A percentile compares a stretch with the other conserved stretches of the same genome.
Conservation (phyloP, 2,113 vertebrate species). For the Hippocampus abdominalis region DNA sequence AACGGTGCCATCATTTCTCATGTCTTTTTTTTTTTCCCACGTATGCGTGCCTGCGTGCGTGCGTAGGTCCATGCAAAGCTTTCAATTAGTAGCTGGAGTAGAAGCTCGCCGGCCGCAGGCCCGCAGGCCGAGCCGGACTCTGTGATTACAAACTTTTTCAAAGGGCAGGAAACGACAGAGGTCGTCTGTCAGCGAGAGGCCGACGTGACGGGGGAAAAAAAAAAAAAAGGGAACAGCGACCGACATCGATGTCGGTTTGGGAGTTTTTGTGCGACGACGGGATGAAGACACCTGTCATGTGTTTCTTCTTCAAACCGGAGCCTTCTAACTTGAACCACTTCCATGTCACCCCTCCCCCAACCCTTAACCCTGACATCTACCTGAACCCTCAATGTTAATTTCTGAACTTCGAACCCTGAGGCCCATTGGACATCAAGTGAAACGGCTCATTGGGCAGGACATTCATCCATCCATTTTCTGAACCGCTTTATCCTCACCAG, state of each 20-base stretch:
- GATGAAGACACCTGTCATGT: background rate
- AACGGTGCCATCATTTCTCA: background rate
- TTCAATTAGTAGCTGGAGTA: background rate
- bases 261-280: background rate
- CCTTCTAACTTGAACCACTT: background rate
- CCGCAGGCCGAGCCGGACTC: conserved; percentile 38
- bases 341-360: background rate
- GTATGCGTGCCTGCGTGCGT: background rate
- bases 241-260: conserved; percentile 33
- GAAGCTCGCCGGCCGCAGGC: conserved; percentile 2
- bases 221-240: conserved; percentile 4
- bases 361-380: too few relatives aligned
- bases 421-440: too few relatives aligned
- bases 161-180: conserved; percentile 38
- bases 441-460: too few relatives aligned
- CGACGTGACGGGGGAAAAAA: conserved; percentile 1
- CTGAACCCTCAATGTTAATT: too few relatives aligned
- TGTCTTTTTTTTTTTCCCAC: background rate
- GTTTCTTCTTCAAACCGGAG: background rate
- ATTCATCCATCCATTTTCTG: too few relatives aligned
- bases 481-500: too few relatives aligned
- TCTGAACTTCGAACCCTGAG: too few relatives aligned
- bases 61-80: background rate
- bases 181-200: conserved; percentile 42
- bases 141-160: conserved; percentile 30